Conservation (phyloP, 2,797 vertebrate genomes). For the Parauchenoglanis punctatus region DNA sequence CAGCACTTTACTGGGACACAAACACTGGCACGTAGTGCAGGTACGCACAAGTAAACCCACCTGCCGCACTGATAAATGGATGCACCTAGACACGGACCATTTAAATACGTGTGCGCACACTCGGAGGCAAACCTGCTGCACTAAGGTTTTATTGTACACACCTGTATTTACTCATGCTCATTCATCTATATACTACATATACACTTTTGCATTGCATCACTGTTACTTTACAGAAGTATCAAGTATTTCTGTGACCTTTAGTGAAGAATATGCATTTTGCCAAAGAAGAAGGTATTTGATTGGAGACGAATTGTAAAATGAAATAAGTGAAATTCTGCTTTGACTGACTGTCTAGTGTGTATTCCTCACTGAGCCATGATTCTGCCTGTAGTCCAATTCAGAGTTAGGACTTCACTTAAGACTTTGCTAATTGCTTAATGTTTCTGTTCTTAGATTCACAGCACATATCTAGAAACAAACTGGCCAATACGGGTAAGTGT, state of each 20-base stretch:
- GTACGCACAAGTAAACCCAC: slow-evolving; percentile 62
- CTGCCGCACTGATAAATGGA: neutral
- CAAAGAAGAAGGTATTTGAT: neutral
- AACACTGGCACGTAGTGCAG: slow-evolving; percentile 98
- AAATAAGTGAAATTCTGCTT: too few species aligned
- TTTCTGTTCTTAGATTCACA: slow-evolving; percentile 85
- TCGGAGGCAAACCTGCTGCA: neutral
- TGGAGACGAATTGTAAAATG: neutral
- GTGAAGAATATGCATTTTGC: neutral
- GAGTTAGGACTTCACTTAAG: too few species aligned
- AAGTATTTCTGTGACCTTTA: neutral
- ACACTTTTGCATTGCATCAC: neutral
- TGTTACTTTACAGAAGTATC: neutral
- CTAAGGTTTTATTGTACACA: neutral
- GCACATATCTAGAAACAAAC: slow-evolving; percentile 97
- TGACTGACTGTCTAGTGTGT: neutral
- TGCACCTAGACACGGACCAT: neutral
- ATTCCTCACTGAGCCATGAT: neutral
- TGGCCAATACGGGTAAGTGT: slow-evolving; percentile 95
- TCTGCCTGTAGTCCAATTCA: too few species aligned
- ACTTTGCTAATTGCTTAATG: neutral
- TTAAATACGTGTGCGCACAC: neutral
- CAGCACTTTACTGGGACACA: slow-evolving; percentile 99
- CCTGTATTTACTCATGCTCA: neutral
- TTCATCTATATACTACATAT: neutral